A percentile compares a stretch with the other conserved stretches of the same genome.
These are phyloP conservation scores for Melanotaenia boesemani DNA, from an alignment of 2,797 vertebrate genomes.

Conservation along the genomic window DNA sequence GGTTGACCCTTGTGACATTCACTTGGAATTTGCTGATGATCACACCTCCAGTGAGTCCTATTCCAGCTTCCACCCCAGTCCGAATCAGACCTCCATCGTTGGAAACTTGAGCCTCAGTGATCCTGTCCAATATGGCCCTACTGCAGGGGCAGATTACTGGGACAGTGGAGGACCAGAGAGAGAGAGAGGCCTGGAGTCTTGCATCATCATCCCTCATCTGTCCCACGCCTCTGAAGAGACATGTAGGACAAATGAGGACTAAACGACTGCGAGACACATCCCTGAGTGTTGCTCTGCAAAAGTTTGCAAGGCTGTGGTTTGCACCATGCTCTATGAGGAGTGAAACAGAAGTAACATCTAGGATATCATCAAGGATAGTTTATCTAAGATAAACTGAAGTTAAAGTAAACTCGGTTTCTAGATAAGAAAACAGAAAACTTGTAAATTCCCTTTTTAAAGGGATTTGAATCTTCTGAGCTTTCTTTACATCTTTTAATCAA, in stretches of 20 bases:
- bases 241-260: constrained; percentile 9
- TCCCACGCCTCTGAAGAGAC: constrained; percentile 27
- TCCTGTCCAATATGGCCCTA: neutral
- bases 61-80: constrained; percentile 2
- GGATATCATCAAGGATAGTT: too few species aligned
- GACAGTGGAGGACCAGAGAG: constrained; percentile 28
- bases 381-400: too few species aligned
- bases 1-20: constrained; percentile 59
- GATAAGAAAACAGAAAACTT: too few species aligned
- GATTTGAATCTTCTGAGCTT: too few species aligned
- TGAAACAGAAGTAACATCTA: neutral
- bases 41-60: constrained; percentile 42
- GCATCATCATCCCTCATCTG: constrained; percentile 11
- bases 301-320: neutral
- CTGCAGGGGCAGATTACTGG: constrained; percentile 20
- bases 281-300: neutral
- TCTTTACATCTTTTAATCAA: too few species aligned
- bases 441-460: too few species aligned
- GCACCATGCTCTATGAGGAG: neutral
- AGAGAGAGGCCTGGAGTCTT: constrained; percentile 23
- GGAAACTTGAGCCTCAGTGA: constrained; percentile 23
- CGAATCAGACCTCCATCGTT: constrained; percentile 5
- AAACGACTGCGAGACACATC: neutral
- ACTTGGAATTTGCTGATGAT: constrained; percentile 56
- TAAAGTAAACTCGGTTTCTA: too few species aligned